Base-by-base conservation (phyloP, 2,113 vertebrate genomes). In the Tapirus terrestris region DNA sequence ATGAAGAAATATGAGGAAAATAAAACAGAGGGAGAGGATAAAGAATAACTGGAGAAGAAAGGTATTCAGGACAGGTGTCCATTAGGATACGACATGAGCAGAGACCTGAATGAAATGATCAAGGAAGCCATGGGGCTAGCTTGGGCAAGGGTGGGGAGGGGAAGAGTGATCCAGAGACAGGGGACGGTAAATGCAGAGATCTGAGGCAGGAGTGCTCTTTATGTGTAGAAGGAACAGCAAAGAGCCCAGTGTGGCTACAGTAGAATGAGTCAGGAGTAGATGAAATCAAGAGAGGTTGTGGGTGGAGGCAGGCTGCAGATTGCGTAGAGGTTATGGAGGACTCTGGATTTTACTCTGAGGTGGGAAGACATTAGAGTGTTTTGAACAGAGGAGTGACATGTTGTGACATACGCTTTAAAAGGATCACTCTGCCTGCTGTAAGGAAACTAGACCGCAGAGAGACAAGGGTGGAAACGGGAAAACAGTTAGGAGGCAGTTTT, bases 381-480 rank as follows among this genome's bases (percentile, higher is more conserved):
- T 85, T 91, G 63, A 89, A 80, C 29, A 80, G 70, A 67, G 56
- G 67, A 92, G 36, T 92, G 94, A 79, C 80, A 77, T 67, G 76
- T 92, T 97, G 68, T 97, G 94, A 96, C 91, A 92, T 21, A 8
- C 11, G 53, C 80, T 96, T 86, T 83, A 63, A 79, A 97, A 76
- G 70, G 12, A 83, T 80, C 65, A 56, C 53, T 90, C 63, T 48
- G 31, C 68, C 25, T 92, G 75, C 63, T 92, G 27, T 67, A 95
- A 90, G 95, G 80, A 76, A 90, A 90, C 36, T 10, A 25, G 94
- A 67, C 29, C 43, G 23, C 45, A 65, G 82, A 85, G 51, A 82
- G 82, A 93, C 89, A 89, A 43, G 61, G 23, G 6, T 10, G 23
- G 61, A 65, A 58, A 27, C 77, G 16, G 29, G 63, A 60, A 68